Evolutionary conservation across 2,888 invertebrate species (phyloP).

Genomic region (Phortica okadai): DNA sequence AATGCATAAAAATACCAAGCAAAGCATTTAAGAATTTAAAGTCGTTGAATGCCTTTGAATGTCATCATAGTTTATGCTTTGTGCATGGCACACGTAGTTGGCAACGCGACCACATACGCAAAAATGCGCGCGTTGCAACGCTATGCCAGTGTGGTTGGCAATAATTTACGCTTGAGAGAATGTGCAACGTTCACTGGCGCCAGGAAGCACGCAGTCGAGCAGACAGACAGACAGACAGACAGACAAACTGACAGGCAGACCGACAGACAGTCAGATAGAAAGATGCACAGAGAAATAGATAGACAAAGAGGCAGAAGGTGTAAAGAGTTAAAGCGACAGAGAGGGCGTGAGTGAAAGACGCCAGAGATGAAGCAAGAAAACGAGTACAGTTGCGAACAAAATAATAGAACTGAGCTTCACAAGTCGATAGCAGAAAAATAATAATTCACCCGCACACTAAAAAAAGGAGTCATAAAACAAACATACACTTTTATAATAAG

Average conservation of each 20-base stretch:
- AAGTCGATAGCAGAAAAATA: no score
- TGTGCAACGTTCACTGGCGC: slow-evolving; percentile 31
- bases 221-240: no score
- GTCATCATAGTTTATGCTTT: neutral
- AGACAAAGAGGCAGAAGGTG: no score
- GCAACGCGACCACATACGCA: neutral
- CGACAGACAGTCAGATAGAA: slow-evolving; percentile 6
- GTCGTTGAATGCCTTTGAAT: neutral
- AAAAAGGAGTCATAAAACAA: no score
- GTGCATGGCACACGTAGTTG: neutral
- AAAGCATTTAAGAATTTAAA: neutral
- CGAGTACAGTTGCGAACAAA: no score
- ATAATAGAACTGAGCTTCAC: no score
- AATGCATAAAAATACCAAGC: neutral
- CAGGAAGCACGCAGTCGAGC: slow-evolving; percentile 15
- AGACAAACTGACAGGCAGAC: neutral
- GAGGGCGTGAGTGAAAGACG: no score
- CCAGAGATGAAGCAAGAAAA: no score
- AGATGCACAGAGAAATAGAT: no score
- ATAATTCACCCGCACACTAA: no score
- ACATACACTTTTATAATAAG: no score
- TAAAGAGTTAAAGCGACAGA: no score
- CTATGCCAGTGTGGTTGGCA: slow-evolving; percentile 53
- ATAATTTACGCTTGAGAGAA: slow-evolving; percentile 53
- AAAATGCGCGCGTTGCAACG: neutral